Base-by-base conservation (phyloP, 2,888 invertebrate genomes). In the Polyploca ridens region DNA sequence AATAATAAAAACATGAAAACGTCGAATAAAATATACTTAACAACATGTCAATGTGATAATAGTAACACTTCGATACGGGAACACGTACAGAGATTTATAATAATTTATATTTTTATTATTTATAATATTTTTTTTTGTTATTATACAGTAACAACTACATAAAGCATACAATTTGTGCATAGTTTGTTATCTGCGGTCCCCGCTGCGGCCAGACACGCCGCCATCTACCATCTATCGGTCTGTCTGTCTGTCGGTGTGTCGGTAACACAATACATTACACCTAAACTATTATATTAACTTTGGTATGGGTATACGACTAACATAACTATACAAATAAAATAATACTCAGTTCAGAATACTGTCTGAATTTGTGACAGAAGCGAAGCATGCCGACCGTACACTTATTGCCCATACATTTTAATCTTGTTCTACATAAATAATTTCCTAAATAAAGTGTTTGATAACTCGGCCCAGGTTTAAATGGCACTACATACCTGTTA, bases 111-210 rank as follows among this genome's bases (percentile, higher is more conserved):
- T 74, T 70, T 75, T 74, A 69, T 73, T 76, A 69, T 68, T 74
- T 69, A 73, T 71, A 69, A 72, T 76, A 76, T 75, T 72, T 68
- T 71, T n/a, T n/a, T 66, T 78, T 73, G 77, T 81, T 86, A 86
- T 83, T 74, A 83, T 88, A 88, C 84, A 87, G 87, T 90, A 91
- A 88, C 81, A 76, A 82, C 89, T 91, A 92, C 88, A 88, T 90
- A 90, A 92, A 92, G 92, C 92, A 89, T 90, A 87, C 87, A 82
- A 81, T 84, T 90, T 88, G 89, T 90, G 91, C 88, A 78, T 81
- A 27, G 27, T 27, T 27, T 76, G 80, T 79, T 74, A 79, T 73
- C 72, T 71, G 81, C 81, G 75, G 78, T 66, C 64, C 62, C 62
- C 62, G 5, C 63, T 66, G 63, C 63, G 49, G 62, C 63, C 58